Base-by-base conservation (phyloP, 1,140 invertebrate genomes). In the Cydia splendana region DNA sequence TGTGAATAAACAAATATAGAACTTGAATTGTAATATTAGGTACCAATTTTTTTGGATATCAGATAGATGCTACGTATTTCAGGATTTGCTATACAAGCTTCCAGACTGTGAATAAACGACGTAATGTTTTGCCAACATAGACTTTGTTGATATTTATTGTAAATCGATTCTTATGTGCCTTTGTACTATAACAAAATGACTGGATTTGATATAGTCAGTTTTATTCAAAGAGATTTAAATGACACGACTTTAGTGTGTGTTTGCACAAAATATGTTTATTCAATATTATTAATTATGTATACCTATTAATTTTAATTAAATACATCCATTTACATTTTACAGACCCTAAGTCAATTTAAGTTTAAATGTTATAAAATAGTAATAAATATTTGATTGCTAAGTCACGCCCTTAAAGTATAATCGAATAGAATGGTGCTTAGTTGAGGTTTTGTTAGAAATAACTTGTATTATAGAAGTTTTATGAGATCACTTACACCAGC, bases 381-480 rank as follows among this genome's bases (percentile, higher is more conserved):
- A 85, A 81, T 81, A 87, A 85, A 88, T 90, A 90, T 88, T 76
- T 88, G 84, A 90, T 87, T 84, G 89, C 87, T 91, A 90, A 91
- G 89, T 91, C 88, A 86, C 80, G 78, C 82, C 79, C 88, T 87
- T 88, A 91, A 88, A 87, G 87, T 28, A 71, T 89, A 85, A 93
- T 91, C 90, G 91, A 93, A 93, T 93, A 92, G 90, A 91, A 91
- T 91, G 91, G 91, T 93, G 91, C 91, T 93, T 93, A 92, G 90
- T 91, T 80, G 85, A 85, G 45, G 30, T 91, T 89, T 90, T 84
- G 83, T 88, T 91, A 91, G 87, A 78, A 82, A 82, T 91, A 88
- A 90, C 83, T 83, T 80, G 81, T 89, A 88, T 90, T 87, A 73
- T 76, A 77, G 76, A 84, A 74, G 81, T 81, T 80, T 88, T 84